Percentiles rank a stretch among this genome's conserved stretches.
phyloP scores from a whole-genome alignment of 2,888 invertebrate genomes.

The Lapara coniferarum region DNA sequence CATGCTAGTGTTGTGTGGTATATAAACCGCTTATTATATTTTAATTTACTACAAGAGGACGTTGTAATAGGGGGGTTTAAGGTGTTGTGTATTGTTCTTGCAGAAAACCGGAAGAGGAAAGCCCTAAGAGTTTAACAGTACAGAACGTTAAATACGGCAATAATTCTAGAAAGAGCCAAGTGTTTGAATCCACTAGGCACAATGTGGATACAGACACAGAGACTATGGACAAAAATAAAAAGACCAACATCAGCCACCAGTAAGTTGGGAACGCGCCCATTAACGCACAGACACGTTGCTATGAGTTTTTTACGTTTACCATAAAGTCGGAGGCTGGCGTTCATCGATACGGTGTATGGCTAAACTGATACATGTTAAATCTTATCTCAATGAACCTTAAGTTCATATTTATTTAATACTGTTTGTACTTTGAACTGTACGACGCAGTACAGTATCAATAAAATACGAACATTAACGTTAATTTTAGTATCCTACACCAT shows the following conservation, averaged over 20 bases:
- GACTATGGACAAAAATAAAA: conserved; percentile 86
- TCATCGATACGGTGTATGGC: no score
- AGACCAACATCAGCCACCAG: conserved; percentile 69
- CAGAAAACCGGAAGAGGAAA: conserved; percentile 81
- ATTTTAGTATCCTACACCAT: no score
- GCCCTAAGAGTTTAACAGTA: conserved; percentile 74
- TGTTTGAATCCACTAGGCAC: conserved; percentile 88
- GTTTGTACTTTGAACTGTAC: no score
- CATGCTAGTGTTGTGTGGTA: conserved; percentile 35
- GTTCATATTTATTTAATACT: no score
- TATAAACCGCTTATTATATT: conserved; percentile 25
- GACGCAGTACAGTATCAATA: no score
- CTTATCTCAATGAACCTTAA: no score
- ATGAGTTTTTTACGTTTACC: conserved; percentile 6
- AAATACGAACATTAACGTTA: no score
- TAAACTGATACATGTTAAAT: no score
- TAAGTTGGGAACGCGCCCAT: conserved; percentile 58
- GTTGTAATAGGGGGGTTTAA: conserved; percentile 44
- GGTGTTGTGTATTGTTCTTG: conserved; percentile 60
- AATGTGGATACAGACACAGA: conserved; percentile 90
- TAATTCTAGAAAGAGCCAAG: conserved; percentile 84
- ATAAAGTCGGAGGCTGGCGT: not conserved
- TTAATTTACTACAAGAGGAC: conserved; percentile 9
- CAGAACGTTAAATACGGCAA: conserved; percentile 75
- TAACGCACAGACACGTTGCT: not conserved